Percentiles rank a stretch among this genome's conserved stretches.
These are phyloP conservation scores for Andrena haemorrhoa DNA, from an alignment of 2,888 invertebrate species.

Conservation along the genomic window DNA sequence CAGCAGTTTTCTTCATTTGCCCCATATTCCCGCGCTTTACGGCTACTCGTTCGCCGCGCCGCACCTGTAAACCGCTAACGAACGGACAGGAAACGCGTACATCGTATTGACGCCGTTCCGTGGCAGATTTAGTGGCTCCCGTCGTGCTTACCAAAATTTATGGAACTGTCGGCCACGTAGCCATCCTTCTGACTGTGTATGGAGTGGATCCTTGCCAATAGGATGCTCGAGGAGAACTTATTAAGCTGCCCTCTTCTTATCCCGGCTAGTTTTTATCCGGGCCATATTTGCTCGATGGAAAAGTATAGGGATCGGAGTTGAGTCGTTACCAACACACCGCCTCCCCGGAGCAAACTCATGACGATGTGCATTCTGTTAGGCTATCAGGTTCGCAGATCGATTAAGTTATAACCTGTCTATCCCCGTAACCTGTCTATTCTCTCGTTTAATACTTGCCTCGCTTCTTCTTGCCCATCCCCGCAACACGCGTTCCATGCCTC, in stretches of 20 bases:
- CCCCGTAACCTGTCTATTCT: slow-evolving; percentile 11
- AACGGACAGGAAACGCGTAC: background rate
- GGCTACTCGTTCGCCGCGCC: background rate
- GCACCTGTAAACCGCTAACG: slow-evolving; percentile 52
- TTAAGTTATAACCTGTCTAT: background rate
- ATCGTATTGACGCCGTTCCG: background rate
- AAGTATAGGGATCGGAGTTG: background rate
- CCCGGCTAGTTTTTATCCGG: slow-evolving; percentile 2
- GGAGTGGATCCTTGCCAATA: slow-evolving; percentile 37
- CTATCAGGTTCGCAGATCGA: slow-evolving; percentile 13
- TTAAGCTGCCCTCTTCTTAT: slow-evolving; percentile 19
- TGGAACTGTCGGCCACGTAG: slow-evolving; percentile 31
- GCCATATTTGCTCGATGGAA: slow-evolving; percentile 11
- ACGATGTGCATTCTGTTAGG: background rate
- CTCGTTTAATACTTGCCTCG: slow-evolving; percentile 42
- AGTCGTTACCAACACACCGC: slow-evolving; percentile 26
- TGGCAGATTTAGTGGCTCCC: slow-evolving; percentile 30
- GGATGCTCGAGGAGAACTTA: slow-evolving; percentile 2
- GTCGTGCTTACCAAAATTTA: slow-evolving; percentile 46
- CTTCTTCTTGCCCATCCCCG: slow-evolving; percentile 28
- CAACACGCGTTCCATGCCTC: background rate
- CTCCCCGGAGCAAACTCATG: background rate
- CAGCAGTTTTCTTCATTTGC: slow-evolving; percentile 37
- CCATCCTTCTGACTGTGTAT: background rate
- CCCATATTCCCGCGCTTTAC: slow-evolving; percentile 26